Evolutionary conservation across 2,113 vertebrate species (phyloP).

Genomic region (Mustela lutreola): DNA sequence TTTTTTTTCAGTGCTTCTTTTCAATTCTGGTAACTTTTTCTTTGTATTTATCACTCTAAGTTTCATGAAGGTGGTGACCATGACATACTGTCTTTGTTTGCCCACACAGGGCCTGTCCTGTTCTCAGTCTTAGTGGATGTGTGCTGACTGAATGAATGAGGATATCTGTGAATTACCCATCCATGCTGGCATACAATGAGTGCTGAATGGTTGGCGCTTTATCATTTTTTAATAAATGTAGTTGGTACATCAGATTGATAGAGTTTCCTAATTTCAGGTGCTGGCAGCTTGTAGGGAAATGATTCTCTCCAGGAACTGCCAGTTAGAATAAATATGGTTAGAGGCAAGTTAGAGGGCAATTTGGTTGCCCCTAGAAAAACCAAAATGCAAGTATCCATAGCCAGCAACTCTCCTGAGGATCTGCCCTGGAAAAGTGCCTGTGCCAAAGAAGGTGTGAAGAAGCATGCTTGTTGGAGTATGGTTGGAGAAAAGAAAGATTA

Average conservation of each 20-base stretch:
- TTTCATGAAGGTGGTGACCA: not conserved
- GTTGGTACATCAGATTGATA: not conserved
- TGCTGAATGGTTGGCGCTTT: not conserved
- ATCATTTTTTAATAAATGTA: not conserved
- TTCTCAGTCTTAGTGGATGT: not conserved
- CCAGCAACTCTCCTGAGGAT: not conserved
- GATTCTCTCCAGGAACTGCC: not conserved
- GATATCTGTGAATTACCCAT: not conserved
- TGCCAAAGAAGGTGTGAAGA: not conserved
- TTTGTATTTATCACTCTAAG: not conserved
- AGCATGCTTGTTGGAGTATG: not conserved
- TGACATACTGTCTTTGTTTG: not conserved
- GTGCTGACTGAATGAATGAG: not conserved
- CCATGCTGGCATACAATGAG: not conserved
- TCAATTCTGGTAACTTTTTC: not conserved
- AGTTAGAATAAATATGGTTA: not conserved
- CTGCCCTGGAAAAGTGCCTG: not conserved
- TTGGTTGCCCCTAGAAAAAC: not conserved
- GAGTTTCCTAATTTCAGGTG: not conserved
- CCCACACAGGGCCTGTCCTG: not conserved
- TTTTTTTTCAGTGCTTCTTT: not conserved
- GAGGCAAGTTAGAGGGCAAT: not conserved
- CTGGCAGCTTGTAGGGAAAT: not conserved
- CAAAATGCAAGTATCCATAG: not conserved
- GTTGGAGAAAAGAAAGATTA: not conserved